Base-by-base conservation (phyloP, 1,140 invertebrate species). In the Aphelenchoides avenae region DNA sequence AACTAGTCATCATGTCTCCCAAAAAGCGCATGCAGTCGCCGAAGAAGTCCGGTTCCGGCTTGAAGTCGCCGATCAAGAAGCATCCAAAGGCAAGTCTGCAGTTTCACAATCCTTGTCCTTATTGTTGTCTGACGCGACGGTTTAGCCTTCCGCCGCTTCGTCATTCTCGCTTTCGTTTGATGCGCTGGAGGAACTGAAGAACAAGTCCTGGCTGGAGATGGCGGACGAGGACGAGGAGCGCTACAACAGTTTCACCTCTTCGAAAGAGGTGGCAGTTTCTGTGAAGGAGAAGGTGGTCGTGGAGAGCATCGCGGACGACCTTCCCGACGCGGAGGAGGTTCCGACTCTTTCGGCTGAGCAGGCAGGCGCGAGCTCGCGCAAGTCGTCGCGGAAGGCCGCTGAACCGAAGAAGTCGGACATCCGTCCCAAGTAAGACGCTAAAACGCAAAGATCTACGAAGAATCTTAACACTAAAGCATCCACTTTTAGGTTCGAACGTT, bases 401-500 rank as follows among this genome's bases (percentile, higher is more conserved):
- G 27, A 24, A 13, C 43, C 43, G n/a, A 46, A 46, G 43, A 46
- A 46, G 24, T 29, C 15, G 3, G 34, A 4, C 24, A 18, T n/a
- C 43, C 18, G 26, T 18, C 43, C 43, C 15, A 46, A 27, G 43
- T 36, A 36, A 36, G 34, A 13, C n/a, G n/a, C 7, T 7, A 22
- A 41, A 7, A 7, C 7, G 7, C 7, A 41, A 41, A 4, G 11
- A 13, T 36, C 18, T 36, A 18, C 13, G 18, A 36, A 13, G 34
- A 13, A 13, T 36, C 18, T 36, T 36, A 36, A 36, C 34, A 36
- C 18, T 36, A 13, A 13, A 13, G 18, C 13, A 13, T 13, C 34
- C 18, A 36, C 13, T 13, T 15, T 46, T 24, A 46, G 48, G 15
- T 51, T 40, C 26, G 31, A 22, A n/a, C 48, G 48, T n/a, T 52